Percentiles rank a stretch among this genome's conserved stretches.
These are phyloP conservation scores for Mystacornis crossleyi DNA, from an alignment of 2,113 vertebrate genomes.

Conservation along the genomic window DNA sequence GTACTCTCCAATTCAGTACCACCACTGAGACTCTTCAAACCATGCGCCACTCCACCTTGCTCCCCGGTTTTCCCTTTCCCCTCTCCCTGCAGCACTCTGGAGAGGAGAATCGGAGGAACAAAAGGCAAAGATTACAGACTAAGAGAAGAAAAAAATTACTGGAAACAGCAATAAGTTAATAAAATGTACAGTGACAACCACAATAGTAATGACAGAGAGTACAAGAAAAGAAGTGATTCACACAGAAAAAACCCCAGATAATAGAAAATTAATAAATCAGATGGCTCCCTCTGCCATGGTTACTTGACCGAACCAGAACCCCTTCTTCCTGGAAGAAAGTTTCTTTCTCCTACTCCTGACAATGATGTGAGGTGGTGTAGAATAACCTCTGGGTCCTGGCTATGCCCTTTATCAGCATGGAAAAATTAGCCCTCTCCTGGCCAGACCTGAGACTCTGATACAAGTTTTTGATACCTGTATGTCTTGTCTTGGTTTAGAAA, in stretches of 20 bases:
- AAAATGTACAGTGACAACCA: background rate
- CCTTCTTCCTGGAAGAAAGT: background rate
- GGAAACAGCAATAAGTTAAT: background rate
- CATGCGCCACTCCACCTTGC: fast-evolving
- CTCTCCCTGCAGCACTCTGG: background rate
- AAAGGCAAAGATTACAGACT: background rate
- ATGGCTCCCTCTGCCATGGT: background rate
- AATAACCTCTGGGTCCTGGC: background rate
- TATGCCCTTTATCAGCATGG: background rate
- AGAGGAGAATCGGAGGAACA: background rate
- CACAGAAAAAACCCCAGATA: fast-evolving
- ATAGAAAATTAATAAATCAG: background rate
- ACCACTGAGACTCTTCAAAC: background rate
- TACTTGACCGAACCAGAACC: fast-evolving
- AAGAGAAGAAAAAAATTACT: background rate
- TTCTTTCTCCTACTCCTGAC: background rate
- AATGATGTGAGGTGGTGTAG: background rate
- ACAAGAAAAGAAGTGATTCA: fast-evolving
- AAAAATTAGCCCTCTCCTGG: background rate
- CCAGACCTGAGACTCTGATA: background rate
- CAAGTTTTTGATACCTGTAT: background rate
- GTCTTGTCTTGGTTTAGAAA: background rate
- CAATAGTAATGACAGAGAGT: background rate
- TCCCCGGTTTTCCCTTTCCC: background rate
- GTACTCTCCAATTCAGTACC: background rate